phyloP scores from a whole-genome alignment of 2,797 vertebrate species.

The Pampus argenteus region DNA sequence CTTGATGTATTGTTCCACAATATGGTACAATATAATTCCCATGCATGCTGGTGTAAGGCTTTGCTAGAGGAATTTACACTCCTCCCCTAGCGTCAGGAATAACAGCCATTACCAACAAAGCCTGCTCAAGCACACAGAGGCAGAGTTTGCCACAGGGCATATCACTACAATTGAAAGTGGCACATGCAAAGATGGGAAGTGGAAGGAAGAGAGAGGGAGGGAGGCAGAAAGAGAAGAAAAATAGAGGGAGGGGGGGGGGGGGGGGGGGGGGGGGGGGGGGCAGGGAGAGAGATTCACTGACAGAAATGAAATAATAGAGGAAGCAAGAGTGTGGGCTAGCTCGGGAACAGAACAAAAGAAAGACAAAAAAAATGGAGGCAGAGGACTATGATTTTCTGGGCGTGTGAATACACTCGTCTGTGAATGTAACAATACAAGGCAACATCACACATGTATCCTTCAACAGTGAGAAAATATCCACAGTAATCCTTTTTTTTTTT shows the following conservation, averaged over 20 bases:
- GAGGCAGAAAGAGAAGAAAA: conserved; percentile 29
- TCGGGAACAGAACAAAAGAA: conserved; percentile 72
- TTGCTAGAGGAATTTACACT: conserved; percentile 79
- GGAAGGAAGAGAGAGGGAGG: conserved; percentile 65
- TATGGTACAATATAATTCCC: conserved; percentile 69
- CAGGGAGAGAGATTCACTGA: conserved; percentile 68
- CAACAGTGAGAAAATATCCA: conserved; percentile 60
- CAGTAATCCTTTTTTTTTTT: conserved; percentile 52
- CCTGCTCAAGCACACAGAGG: conserved; percentile 78
- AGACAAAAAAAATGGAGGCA: conserved; percentile 62
- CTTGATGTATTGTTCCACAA: conserved; percentile 60
- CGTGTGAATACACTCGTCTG: conserved; percentile 56
- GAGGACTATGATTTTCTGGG: conserved; percentile 60
- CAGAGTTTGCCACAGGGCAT: conserved; percentile 86
- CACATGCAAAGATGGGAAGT: conserved; percentile 87
- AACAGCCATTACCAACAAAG: conserved; percentile 86
- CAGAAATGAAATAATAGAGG: conserved; percentile 79
- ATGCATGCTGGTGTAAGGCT: conserved; percentile 63
- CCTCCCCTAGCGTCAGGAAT: conserved; percentile 79
- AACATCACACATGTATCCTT: conserved; percentile 59
- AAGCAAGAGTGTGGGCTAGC: conserved; percentile 68
- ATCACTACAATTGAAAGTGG: conserved; percentile 88
- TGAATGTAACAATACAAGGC: conserved; percentile 52
- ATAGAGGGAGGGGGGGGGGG: conserved; percentile 33
- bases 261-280: conserved; percentile 58